These are phyloP conservation scores for Tiliacea citrago DNA, from an alignment of 2,888 invertebrate genomes.

Conservation along the genomic window DNA sequence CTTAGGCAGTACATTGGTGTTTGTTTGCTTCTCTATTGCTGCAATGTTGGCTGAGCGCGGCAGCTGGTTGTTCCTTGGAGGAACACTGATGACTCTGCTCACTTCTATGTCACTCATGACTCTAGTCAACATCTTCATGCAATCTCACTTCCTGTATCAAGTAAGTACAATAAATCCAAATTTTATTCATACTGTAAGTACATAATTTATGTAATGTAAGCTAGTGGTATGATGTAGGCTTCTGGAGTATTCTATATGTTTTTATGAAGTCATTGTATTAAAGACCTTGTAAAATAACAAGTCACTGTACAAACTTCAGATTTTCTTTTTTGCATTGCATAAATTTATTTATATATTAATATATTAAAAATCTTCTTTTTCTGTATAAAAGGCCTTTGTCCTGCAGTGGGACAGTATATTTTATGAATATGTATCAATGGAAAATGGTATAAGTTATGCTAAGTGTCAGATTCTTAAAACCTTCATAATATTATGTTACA, in stretches of 20 bases:
- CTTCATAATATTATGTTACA: constrained; percentile 77
- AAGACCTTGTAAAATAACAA: constrained; percentile 22
- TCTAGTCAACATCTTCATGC: constrained; percentile 96
- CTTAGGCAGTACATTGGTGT: constrained; percentile 96
- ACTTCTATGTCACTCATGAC: constrained; percentile 95
- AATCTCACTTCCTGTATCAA: constrained; percentile 94
- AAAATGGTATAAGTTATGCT: constrained; percentile 2
- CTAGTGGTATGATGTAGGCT: not conserved
- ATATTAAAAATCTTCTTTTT: too few species aligned
- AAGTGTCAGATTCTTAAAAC: not conserved
- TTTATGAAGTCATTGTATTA: not conserved
- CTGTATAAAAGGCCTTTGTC: not conserved
- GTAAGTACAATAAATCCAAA: constrained; percentile 83
- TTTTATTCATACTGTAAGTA: not conserved
- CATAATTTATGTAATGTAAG: not conserved
- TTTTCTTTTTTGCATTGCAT: constrained; percentile 11
- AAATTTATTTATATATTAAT: too few species aligned
- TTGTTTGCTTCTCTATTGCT: constrained; percentile 97
- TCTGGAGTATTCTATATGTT: constrained; percentile 4
- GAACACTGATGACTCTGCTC: constrained; percentile 95
- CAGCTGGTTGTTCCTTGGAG: constrained; percentile 97
- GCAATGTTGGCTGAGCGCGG: constrained; percentile 97
- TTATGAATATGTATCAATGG: not conserved
- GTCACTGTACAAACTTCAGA: constrained; percentile 44
- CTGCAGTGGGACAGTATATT: not conserved